Base-by-base conservation (phyloP, 2,113 vertebrate species). In the Hucho hucho region DNA sequence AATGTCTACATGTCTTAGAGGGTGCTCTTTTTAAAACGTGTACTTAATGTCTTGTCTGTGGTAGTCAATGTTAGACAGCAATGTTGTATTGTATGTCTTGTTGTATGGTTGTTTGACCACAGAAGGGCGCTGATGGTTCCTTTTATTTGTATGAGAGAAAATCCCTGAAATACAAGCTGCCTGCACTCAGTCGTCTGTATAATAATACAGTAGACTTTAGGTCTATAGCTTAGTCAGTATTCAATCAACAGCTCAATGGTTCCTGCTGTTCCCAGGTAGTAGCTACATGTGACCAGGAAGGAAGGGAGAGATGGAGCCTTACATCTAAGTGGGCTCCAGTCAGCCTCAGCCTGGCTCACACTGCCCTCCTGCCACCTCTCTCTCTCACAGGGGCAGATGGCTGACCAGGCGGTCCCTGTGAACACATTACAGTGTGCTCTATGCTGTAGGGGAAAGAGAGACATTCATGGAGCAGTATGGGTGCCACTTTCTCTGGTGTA, bases 61-160 rank as follows among this genome's bases (percentile, higher is more conserved):
- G 16, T 22, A 72, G 16, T 69, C 13, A 74, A 68, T 6, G 16
- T 53, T 5, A 53, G 49, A 53, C 49, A 16, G 4, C 49, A 53
- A 61, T 3, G 2, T 9, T n/a, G 18, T 11, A 61, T 1, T 24
- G 58, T 59, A 22, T 20, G 18, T 4, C 58, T 6, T 71, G 3
- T 47, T 3, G 68, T 88, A 20, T 59, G 37, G 11, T 58, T 28
- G 5, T 77, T 64, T 80, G 79, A 66, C 89, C 89, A 90, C 86
- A 73, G 68, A 14, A 87, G 58, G 18, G 58, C 58, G n/a, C 58
- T 9, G 88, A 84, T 26, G 14, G 2, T 26, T 29, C 22, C 49
- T 53, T 53, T 4, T 53, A 18, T 53, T 18, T 53, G 49, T 53
- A 18, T 53, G 13, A 53, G 49, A 65, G 64, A 65, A 25, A 65